Base-by-base conservation (phyloP, 2,888 invertebrate genomes). In the Brenthis ino region DNA sequence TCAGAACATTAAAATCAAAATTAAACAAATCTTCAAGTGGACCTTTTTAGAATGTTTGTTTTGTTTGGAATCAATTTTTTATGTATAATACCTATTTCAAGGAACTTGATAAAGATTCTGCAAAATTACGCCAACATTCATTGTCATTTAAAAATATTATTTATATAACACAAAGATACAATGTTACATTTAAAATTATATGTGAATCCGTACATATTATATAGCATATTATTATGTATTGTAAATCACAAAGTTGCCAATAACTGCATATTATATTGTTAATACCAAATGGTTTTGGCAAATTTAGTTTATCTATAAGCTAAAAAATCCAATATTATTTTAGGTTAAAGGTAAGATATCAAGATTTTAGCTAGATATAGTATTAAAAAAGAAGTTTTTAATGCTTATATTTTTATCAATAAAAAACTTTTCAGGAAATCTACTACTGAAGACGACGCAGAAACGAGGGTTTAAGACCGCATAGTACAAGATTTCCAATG, bases 381-480 rank as follows among this genome's bases (percentile, higher is more conserved):
- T 37, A 37, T 8, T 37, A 8, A 37, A 37, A 5, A 37, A 37
- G 33, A 37, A 37, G 8, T 8, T 8, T 37, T 37, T 6, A 43
- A 43, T 43, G 8, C 37, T 43, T 43, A 43, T 43, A 43, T 8
- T 43, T 11, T 43, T 11, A 43, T 43, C 37, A 43, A 11, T 43
- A 3, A 43, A 43, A 11, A 43, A 8, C 8, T 64, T 85, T 84
- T 65, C 83, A 93, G 93, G 93, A 93, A 93, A 90, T 93, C 93
- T 91, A 92, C 92, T 91, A 93, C 91, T 89, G 93, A 93, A 85
- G 93, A 93, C 77, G 93, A 93, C 73, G 92, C 93, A 3, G 93
- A 93, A 77, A 93, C 93, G 64, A 87, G 93, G 86, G 93, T 93
- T 67, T 93, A 85, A 77, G 75, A 80, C 74, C 73, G 77, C 76